Conservation (phyloP, 2,113 vertebrate genomes). For the Chloroceryle aenea region DNA sequence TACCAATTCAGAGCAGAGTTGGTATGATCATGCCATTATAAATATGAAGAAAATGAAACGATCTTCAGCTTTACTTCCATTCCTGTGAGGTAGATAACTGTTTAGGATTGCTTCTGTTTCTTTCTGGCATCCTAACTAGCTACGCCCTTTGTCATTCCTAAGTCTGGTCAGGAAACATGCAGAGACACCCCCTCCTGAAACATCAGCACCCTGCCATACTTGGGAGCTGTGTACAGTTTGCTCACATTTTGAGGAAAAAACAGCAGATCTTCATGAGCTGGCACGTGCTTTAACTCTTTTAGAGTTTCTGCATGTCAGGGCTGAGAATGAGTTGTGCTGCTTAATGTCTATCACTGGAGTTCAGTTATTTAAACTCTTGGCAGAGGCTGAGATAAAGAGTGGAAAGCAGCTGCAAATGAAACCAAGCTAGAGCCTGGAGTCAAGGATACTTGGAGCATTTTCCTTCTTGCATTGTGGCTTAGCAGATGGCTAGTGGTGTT, state of each 20-base stretch:
- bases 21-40: accelerated
- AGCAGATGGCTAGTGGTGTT: background rate
- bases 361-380: background rate
- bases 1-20: background rate
- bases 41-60: background rate
- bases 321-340: background rate
- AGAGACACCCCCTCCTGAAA: background rate
- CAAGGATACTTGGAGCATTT: accelerated
- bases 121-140: background rate
- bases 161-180: background rate
- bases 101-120: background rate
- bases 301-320: background rate
- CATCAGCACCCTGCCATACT: background rate
- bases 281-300: background rate
- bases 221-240: background rate
- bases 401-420: background rate
- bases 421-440: background rate
- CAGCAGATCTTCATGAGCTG: background rate
- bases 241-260: background rate
- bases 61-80: background rate
- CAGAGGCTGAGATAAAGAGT: background rate
- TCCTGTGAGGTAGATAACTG: background rate
- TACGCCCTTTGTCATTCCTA: background rate
- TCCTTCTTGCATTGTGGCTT: background rate
- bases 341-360: background rate